Evolutionary conservation across 2,113 vertebrate genomes (phyloP).

Genomic region (Dicaeum eximium): DNA sequence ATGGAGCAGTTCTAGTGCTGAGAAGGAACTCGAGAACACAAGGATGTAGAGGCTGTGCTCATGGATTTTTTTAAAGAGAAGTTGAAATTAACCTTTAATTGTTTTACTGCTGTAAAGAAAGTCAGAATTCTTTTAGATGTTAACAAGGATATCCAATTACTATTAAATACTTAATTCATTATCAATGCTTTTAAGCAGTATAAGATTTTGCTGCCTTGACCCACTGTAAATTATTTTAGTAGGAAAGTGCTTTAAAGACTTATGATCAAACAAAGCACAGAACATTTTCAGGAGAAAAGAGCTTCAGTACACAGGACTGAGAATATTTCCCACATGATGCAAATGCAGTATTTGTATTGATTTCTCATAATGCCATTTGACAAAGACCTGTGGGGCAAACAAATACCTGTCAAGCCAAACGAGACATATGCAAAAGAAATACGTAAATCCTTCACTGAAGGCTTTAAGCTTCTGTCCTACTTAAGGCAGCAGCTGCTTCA

Average conservation of each 20-base stretch:
- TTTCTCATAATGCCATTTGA: not conserved
- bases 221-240: not conserved
- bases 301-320: not conserved
- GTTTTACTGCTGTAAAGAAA: not conserved
- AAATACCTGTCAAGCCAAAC: not conserved
- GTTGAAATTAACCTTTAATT: not conserved
- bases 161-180: not conserved
- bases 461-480: not conserved
- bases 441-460: not conserved
- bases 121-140: not conserved
- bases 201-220: not conserved
- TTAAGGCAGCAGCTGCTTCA: conserved; percentile 21
- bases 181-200: not conserved
- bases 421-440: not conserved
- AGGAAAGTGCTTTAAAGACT: not conserved
- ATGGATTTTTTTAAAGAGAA: not conserved
- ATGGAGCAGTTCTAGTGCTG: not conserved
- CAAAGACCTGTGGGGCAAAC: not conserved
- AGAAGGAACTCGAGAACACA: not conserved
- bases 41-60: not conserved
- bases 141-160: not conserved
- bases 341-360: not conserved
- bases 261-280: not conserved
- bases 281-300: not conserved
- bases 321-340: not conserved